Evolutionary conservation across 2,797 vertebrate species (phyloP), one percentile per base, ranked within the genome.

Genomic region (Fistularia commersonii): DNA sequence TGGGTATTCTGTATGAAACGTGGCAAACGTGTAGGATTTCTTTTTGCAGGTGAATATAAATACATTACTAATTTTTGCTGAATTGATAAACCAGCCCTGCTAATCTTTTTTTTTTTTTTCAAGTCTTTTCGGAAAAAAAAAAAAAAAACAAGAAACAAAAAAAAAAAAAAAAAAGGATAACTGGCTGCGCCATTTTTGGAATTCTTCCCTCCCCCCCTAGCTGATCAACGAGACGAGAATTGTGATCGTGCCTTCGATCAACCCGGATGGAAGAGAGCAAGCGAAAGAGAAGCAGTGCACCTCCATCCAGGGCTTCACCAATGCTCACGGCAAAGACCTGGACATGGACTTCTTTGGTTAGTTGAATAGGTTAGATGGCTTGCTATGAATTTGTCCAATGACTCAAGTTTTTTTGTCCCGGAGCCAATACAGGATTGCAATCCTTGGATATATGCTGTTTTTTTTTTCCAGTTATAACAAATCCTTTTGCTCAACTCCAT

Each of bases 321-420:
- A 99, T 0, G 80, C 87, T 37, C 89, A 76, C 0, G 91, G 89
- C 72, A 97, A 89, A 79, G 97, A 99, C 48, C 88, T 99, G 74
- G 95, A 99, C 84, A 93, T 84, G 0, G 94, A 98, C 74, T 99
- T 99, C 74, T 91, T 93, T 75, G 93, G 97, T 99, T 78, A 90
- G 90, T 67, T 58, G 6, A 37, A 1, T 39, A 12, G 2, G 33
- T 58, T 36, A 51, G 14, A 32, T 7, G 51, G 9, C 43, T 8
- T 52, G 36, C 8, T 49, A 8, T 8, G 38, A 8, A 52, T 38
- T 8, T 12, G 41, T 41, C 23, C 35, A 44, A 11, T 31, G 32
- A 23, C 23, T 23, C 23, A 23, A 23, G 23, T 23, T 23, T 23
- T 23, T 23, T 4, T n/a, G n/a, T n/a, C n/a, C n/a, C n/a, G n/a